phyloP scores from a whole-genome alignment of 2,113 vertebrate genomes.

The Sinocyclocheilus rhinocerous region DNA sequence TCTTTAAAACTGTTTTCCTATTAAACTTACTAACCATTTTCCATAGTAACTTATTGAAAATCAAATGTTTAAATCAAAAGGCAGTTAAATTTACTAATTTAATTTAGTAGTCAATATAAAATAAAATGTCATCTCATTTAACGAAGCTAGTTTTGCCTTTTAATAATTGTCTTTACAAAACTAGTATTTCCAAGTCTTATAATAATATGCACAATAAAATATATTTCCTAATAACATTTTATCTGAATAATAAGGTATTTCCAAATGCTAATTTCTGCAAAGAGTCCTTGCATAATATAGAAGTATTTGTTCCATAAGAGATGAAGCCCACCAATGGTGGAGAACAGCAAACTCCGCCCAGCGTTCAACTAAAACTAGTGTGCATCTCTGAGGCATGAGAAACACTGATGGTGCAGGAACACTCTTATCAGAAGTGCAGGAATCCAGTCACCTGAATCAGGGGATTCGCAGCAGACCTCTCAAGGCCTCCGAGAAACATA shows the following conservation, averaged over 20 bases:
- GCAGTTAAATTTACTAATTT: neutral
- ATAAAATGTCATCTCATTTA: neutral
- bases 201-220: neutral
- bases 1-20: neutral
- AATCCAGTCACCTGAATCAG: neutral
- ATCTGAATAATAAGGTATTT: neutral
- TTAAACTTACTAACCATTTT: neutral
- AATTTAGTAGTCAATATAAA: neutral
- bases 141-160: neutral
- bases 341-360: constrained; percentile 6
- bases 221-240: neutral
- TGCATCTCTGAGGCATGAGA: neutral
- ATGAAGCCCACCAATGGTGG: too few species aligned
- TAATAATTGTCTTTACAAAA: neutral
- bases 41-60: neutral
- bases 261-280: neutral
- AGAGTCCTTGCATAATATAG: neutral
- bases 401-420: neutral
- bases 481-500: neutral
- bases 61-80: neutral
- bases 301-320: neutral
- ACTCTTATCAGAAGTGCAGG: neutral
- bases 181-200: neutral
- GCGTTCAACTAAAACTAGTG: constrained; percentile 9
- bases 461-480: neutral